phyloP scores from a whole-genome alignment of 1,140 invertebrate genomes.

The Philotrypesis tridentata region DNA sequence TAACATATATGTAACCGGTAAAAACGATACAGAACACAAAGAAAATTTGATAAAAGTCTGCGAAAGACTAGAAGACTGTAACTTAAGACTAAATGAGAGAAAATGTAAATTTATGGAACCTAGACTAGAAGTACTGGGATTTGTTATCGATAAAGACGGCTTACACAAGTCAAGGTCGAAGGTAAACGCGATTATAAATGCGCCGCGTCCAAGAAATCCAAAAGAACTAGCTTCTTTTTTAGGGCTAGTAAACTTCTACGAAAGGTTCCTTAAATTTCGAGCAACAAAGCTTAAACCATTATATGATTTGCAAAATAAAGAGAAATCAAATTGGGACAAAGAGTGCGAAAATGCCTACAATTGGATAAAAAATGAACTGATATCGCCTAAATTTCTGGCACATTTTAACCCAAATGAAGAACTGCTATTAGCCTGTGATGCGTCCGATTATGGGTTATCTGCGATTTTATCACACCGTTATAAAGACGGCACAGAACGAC shows the following conservation, averaged over 20 bases:
- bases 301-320: neutral
- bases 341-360: neutral
- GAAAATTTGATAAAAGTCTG: neutral
- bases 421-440: slow-evolving; percentile 72
- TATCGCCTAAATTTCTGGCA: neutral
- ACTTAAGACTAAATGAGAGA: neutral
- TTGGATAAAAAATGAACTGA: neutral
- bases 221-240: neutral
- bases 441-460: slow-evolving; percentile 71
- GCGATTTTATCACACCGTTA: slow-evolving; percentile 70
- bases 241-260: neutral
- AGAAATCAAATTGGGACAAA: neutral
- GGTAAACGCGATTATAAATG: no score
- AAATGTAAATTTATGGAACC: neutral
- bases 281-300: neutral
- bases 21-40: neutral
- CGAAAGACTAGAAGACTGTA: neutral
- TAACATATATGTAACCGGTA: slow-evolving; percentile 47
- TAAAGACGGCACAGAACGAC: slow-evolving; percentile 56
- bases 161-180: no score
- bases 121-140: neutral
- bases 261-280: neutral
- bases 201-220: no score
- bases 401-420: slow-evolving; percentile 41
- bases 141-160: neutral